Evolutionary conservation across 2,888 invertebrate genomes (phyloP).

Genomic region (Deroplatys truncata): DNA sequence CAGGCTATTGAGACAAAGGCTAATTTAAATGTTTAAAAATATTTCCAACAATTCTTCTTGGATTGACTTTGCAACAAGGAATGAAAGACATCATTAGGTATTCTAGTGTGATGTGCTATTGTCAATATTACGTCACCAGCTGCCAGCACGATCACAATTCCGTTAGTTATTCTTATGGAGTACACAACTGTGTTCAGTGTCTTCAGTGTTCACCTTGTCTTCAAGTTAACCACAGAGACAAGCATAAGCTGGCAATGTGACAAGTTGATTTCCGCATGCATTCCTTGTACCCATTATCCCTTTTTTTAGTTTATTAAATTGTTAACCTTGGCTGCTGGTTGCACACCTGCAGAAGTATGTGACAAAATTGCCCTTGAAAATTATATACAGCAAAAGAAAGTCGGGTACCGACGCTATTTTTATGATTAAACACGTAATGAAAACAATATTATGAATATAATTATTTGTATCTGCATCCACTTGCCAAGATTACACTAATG

Average conservation of each 20-base stretch:
- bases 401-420: too few species aligned
- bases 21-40: too few species aligned
- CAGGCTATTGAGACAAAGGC: too few species aligned
- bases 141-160: neutral
- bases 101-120: too few species aligned
- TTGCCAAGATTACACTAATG: too few species aligned
- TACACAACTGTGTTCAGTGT: too few species aligned
- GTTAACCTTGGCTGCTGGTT: neutral
- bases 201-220: neutral
- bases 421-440: too few species aligned
- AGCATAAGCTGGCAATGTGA: neutral
- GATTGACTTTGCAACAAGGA: too few species aligned
- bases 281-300: neutral
- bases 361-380: neutral
- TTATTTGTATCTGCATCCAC: too few species aligned
- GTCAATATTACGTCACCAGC: neutral
- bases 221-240: neutral
- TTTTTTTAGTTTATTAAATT: neutral
- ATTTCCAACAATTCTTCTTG: too few species aligned
- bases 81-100: too few species aligned
- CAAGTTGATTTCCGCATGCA: neutral
- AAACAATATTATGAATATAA: too few species aligned
- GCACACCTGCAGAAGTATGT: neutral
- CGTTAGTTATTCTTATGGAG: neutral
- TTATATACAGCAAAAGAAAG: neutral